phyloP scores from a whole-genome alignment of 2,797 vertebrate genomes.

The Tenualosa thibaudeaui region DNA sequence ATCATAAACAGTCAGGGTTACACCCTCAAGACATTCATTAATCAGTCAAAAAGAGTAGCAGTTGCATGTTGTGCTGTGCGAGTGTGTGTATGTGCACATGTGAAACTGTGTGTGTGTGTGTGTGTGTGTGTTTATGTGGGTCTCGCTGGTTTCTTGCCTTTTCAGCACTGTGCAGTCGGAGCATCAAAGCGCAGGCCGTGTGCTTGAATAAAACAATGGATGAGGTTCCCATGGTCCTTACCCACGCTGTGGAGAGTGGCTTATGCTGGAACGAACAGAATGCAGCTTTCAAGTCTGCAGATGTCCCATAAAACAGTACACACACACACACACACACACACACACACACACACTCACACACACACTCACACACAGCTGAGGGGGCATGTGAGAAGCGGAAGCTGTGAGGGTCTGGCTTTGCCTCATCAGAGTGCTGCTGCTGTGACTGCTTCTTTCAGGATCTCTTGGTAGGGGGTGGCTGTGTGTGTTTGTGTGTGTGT shows the following conservation, averaged over 20 bases:
- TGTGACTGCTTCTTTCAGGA: background rate
- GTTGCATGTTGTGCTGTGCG: background rate
- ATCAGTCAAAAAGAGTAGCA: background rate
- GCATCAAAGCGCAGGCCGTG: conserved; percentile 1
- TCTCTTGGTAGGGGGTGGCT: background rate
- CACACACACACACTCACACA: conserved; percentile 13
- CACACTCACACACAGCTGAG: conserved; percentile 17
- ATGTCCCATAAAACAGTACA: conserved; percentile 68
- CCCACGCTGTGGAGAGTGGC: conserved; percentile 58
- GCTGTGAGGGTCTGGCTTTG: background rate
- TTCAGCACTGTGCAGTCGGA: background rate
- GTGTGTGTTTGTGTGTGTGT: background rate
- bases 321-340: conserved; percentile 11
- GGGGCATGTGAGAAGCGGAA: background rate
- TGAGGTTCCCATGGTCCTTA: conserved; percentile 57
- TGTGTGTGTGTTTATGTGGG: background rate
- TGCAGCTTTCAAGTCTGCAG: conserved; percentile 72
- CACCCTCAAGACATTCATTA: background rate
- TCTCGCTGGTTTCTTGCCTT: background rate
- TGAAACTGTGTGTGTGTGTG: background rate
- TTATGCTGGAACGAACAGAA: conserved; percentile 67
- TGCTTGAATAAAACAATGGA: conserved; percentile 21
- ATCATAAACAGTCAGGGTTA: no score
- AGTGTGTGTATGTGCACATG: background rate
- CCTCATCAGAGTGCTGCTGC: background rate